Evolutionary conservation across 2,113 vertebrate species (phyloP).

Genomic region (Sarotherodon lohbergeri): DNA sequence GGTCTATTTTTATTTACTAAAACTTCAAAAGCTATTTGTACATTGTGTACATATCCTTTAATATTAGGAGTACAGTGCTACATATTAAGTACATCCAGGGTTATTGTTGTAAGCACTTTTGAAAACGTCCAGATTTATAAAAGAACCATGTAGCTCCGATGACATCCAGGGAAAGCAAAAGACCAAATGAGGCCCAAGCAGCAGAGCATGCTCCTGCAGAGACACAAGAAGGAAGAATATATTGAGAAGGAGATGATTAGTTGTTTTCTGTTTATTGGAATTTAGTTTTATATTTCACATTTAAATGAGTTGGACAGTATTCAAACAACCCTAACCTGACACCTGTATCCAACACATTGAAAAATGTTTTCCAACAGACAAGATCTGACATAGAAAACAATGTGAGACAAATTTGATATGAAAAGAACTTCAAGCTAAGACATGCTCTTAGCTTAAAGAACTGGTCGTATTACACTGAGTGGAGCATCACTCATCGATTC

Average conservation of each 20-base stretch:
- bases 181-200: neutral
- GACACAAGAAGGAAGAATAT: neutral
- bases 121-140: neutral
- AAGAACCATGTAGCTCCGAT: neutral
- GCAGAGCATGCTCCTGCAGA: neutral
- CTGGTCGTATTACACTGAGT: neutral
- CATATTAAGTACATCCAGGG: neutral
- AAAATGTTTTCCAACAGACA: neutral
- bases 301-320: neutral
- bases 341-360: neutral
- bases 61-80: neutral
- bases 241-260: neutral
- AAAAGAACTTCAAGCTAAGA: neutral
- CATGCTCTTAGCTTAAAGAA: neutral
- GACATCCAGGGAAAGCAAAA: neutral
- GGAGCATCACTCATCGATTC: neutral
- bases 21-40: neutral
- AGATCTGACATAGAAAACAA: neutral
- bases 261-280: neutral
- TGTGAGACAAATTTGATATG: neutral
- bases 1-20: neutral
- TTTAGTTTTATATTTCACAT: neutral
- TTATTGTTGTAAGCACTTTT: neutral
- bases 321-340: neutral
- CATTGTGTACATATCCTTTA: neutral